Base-by-base conservation (phyloP, 2,888 invertebrate species). In the Lissonota sp. region DNA sequence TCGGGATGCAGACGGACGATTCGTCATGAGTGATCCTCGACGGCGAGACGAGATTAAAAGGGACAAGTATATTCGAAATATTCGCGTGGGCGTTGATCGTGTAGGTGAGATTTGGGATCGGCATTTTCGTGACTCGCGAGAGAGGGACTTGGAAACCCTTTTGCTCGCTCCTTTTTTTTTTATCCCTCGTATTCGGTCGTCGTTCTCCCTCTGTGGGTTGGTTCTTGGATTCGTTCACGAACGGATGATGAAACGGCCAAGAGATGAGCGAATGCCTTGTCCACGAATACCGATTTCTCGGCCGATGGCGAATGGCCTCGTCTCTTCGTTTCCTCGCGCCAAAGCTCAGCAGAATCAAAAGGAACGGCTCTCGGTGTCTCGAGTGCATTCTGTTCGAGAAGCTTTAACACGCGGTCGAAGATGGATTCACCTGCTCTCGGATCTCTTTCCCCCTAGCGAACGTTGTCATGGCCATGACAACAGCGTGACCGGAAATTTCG, bases 161-260 rank as follows among this genome's bases (percentile, higher is more conserved):
- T 69, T 63, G 71, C 69, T 77, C 67, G 76, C 39, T 76, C 80
- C n/a, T n/a, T n/a, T n/a, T 44, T 76, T 77, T 73, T 73, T 80
- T n/a, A n/a, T n/a, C n/a, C n/a, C n/a, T n/a, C n/a, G n/a, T n/a
- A n/a, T n/a, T n/a, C n/a, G n/a, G n/a, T n/a, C n/a, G n/a, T n/a
- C n/a, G n/a, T 37, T 63, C 51, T 66, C 40, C 58, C 51, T 64
- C 53, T 49, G 6, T 44, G n/a, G n/a, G n/a, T n/a, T n/a, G n/a
- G 62, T 62, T 39, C 62, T 58, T 67, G 49, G 51, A 10, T 44
- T 37, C 64, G 37, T 37, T 75, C 51, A 53, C 40, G 67, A 67
- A 53, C n/a, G 53, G 75, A 75, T 75, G 67, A 62, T n/a, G 14
- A 42, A 44, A 12, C 51, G 26, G 12, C 7, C 4, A 14, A 66